Evolutionary conservation across 2,113 vertebrate species (phyloP).

Genomic region (Columba livia): DNA sequence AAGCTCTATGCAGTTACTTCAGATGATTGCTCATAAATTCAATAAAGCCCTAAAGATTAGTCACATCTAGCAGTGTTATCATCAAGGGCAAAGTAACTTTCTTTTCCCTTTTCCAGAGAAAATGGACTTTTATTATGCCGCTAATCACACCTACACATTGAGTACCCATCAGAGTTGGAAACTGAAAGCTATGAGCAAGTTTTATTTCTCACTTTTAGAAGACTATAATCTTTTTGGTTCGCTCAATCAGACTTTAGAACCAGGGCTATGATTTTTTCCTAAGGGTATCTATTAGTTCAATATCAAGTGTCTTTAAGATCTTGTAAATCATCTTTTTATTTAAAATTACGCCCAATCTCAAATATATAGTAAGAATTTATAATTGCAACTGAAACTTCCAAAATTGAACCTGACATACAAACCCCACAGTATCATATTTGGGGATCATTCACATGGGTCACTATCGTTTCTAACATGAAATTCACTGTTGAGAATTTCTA

Average conservation of each 20-base stretch:
- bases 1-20: background rate
- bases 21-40: conserved; percentile 32
- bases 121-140: conserved; percentile 49
- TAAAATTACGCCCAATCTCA: background rate
- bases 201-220: background rate
- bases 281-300: background rate
- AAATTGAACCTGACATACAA: background rate
- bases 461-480: background rate
- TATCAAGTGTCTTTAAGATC: background rate
- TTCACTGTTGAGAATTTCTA: background rate
- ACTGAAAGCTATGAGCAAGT: background rate
- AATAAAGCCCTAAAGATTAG: conserved; percentile 15
- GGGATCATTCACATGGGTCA: background rate
- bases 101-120: background rate
- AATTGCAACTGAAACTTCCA: background rate
- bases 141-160: conserved; percentile 6
- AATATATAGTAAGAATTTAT: background rate
- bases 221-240: background rate
- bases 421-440: background rate
- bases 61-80: background rate
- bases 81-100: conserved; percentile 24
- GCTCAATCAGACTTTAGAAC: background rate
- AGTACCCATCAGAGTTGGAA: background rate
- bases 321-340: background rate
- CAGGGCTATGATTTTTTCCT: background rate